phyloP scores from a whole-genome alignment of 2,888 invertebrate genomes.

The Dasypolia templi region DNA sequence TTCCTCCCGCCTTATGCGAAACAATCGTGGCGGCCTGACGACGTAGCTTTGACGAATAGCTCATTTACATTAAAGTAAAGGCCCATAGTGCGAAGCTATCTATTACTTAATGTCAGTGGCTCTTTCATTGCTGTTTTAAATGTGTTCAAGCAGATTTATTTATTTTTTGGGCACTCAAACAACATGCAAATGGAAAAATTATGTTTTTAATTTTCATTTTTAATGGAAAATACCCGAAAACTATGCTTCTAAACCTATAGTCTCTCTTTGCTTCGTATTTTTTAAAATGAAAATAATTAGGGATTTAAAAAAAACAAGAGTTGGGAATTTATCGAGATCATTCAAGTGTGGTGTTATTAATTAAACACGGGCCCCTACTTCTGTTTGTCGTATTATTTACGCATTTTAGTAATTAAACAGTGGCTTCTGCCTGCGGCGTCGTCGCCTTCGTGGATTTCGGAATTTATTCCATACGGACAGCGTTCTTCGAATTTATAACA shows the following conservation, averaged over 20 bases:
- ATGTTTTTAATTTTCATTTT: too few species aligned
- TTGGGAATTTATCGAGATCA: conserved; percentile 46
- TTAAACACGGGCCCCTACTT: conserved; percentile 34
- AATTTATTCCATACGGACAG: too few species aligned
- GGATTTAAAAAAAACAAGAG: conserved; percentile 34
- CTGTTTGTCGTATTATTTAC: conserved; percentile 19
- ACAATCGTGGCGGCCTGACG: neutral
- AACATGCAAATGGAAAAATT: neutral
- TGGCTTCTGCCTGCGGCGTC: too few species aligned
- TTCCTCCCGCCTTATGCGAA: too few species aligned
- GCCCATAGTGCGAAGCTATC: neutral
- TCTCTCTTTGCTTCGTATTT: conserved; percentile 9
- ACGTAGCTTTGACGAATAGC: neutral
- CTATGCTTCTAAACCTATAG: neutral
- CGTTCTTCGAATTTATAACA: too few species aligned
- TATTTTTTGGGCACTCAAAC: neutral
- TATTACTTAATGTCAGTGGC: neutral
- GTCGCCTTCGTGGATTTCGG: too few species aligned
- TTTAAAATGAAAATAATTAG: conserved; percentile 26
- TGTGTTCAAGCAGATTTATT: neutral
- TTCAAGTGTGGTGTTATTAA: conserved; percentile 63
- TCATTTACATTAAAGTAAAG: neutral
- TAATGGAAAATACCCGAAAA: neutral
- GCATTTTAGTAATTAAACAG: neutral
- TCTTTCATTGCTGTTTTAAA: neutral